Conservation (phyloP, 1,140 invertebrate species). For the Eupeodes corollae region DNA sequence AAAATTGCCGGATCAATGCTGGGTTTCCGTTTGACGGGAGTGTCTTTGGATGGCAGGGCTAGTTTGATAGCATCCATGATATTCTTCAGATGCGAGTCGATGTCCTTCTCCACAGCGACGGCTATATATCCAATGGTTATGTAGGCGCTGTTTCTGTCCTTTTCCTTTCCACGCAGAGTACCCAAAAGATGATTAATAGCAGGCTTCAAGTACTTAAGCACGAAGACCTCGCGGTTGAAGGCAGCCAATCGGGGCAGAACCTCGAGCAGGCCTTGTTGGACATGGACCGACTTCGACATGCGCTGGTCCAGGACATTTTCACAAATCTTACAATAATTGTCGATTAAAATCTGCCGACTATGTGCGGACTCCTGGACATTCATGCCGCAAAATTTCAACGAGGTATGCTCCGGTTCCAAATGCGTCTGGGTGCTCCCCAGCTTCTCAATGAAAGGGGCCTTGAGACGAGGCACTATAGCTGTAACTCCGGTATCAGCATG, state of each 20-base stretch:
- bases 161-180: slow-evolving; percentile 64
- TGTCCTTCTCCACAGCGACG: slow-evolving; percentile 75
- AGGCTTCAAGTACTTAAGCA: slow-evolving; percentile 60
- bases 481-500: slow-evolving; percentile 6
- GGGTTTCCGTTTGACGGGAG: slow-evolving; percentile 55
- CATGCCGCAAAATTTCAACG: slow-evolving; percentile 12
- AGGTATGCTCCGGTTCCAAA: slow-evolving; percentile 16
- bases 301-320: slow-evolving; percentile 67
- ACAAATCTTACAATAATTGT: slow-evolving; percentile 77
- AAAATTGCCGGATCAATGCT: slow-evolving; percentile 82
- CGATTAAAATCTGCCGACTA: slow-evolving; percentile 70
- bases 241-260: slow-evolving; percentile 90
- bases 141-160: slow-evolving; percentile 76
- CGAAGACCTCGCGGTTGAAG: slow-evolving; percentile 76
- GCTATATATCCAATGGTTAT: slow-evolving; percentile 82
- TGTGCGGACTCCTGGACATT: slow-evolving; percentile 70
- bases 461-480: slow-evolving; percentile 34
- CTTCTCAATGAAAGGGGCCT: slow-evolving; percentile 35
- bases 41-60: slow-evolving; percentile 69
- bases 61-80: slow-evolving; percentile 81
- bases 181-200: slow-evolving; percentile 69
- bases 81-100: slow-evolving; percentile 64
- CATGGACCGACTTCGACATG: slow-evolving; percentile 59
- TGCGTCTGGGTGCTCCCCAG: slow-evolving; percentile 23
- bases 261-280: slow-evolving; percentile 78